Percentiles rank a stretch among this genome's conserved stretches.
Evolutionary conservation across 1,140 invertebrate genomes (phyloP).

Genomic region (Hyposmocoma kahamanoa): DNA sequence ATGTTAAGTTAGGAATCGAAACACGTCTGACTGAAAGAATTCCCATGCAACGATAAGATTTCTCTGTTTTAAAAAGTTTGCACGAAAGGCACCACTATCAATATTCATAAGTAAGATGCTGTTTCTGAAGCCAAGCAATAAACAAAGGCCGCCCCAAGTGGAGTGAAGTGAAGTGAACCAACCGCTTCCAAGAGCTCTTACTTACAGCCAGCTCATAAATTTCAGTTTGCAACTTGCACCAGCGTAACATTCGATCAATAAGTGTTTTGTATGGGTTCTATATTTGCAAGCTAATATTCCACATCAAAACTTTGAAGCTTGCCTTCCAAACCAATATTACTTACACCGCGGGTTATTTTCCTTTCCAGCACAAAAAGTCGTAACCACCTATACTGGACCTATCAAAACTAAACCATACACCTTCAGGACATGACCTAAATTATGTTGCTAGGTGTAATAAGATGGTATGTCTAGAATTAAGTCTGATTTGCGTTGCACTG

Average conservation of each 20-base stretch:
- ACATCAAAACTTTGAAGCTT: constrained; percentile 57
- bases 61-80: constrained; percentile 53
- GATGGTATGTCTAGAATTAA: neutral
- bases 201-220: constrained; percentile 61
- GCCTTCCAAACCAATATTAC: constrained; percentile 49
- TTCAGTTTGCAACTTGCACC: constrained; percentile 66
- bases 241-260: constrained; percentile 68
- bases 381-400: too few relatives aligned
- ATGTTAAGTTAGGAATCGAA: too few relatives aligned
- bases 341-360: constrained; percentile 28
- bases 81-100: constrained; percentile 54
- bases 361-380: neutral
- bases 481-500: constrained; percentile 17
- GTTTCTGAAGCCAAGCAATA: constrained; percentile 58
- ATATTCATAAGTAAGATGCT: constrained; percentile 65
- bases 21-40: too few relatives aligned
- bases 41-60: constrained; percentile 46
- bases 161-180: constrained; percentile 41
- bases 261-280: constrained; percentile 68
- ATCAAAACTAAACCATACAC: too few relatives aligned
- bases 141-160: constrained; percentile 45
- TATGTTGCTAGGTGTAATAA: neutral
- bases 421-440: neutral
- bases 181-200: constrained; percentile 53
- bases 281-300: constrained; percentile 68